Percentiles rank a stretch among this genome's conserved stretches.
Evolutionary conservation across 2,797 vertebrate genomes (phyloP).

Genomic region (Crypturellus tataupa): DNA sequence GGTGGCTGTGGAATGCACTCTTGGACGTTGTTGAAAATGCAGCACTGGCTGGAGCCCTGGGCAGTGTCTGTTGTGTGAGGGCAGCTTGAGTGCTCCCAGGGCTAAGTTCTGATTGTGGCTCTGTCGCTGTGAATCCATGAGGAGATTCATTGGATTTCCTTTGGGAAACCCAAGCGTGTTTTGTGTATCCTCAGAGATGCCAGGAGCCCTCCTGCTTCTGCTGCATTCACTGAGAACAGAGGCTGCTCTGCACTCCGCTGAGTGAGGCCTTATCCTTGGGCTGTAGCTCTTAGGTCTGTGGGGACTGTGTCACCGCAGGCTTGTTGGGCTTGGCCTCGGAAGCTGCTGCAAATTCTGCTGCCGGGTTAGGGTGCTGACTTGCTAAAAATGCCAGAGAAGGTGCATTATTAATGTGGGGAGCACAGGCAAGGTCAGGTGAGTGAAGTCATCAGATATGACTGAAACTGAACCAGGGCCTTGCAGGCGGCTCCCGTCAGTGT

Average conservation of each 20-base stretch:
- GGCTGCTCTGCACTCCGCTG: neutral
- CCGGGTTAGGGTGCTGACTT: neutral
- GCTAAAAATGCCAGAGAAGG: neutral
- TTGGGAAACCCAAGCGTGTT: too few relatives aligned
- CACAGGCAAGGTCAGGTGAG: neutral
- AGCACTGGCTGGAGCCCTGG: neutral
- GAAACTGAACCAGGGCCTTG: fast-evolving
- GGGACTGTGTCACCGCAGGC: neutral
- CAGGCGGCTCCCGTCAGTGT: neutral
- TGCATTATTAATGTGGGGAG: fast-evolving
- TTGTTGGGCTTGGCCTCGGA: neutral
- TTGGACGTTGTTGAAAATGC: neutral
- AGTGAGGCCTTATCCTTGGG: fast-evolving
- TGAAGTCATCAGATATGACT: neutral
- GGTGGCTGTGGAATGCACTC: neutral
- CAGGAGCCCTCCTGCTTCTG: neutral
- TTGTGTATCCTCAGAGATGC: neutral
- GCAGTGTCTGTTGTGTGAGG: neutral
- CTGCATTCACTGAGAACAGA: fast-evolving
- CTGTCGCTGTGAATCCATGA: neutral
- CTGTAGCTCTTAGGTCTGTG: neutral
- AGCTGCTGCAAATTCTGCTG: fast-evolving
- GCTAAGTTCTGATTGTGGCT: neutral
- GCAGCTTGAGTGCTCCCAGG: fast-evolving
- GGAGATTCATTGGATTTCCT: neutral